phyloP scores from a whole-genome alignment of 2,888 invertebrate species.

The Chaitophorus viminalis region DNA sequence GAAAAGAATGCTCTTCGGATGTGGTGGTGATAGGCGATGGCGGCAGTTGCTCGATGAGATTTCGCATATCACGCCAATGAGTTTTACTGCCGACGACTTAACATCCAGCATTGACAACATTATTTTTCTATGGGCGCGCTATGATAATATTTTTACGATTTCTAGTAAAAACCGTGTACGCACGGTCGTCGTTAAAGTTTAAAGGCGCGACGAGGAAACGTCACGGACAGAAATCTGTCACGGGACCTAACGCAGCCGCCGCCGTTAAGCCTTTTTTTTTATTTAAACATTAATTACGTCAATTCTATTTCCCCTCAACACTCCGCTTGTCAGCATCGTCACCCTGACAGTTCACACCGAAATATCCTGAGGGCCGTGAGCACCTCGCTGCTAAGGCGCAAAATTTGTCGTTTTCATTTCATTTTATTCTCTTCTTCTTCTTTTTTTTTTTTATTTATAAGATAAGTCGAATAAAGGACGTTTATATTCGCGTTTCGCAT shows the following conservation, averaged over 20 bases:
- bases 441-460: background rate
- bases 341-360: background rate
- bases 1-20: no score
- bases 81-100: no score
- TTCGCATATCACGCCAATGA: background rate
- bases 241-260: no score
- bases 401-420: background rate
- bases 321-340: background rate
- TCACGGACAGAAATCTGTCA: conserved; percentile 28
- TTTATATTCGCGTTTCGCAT: background rate
- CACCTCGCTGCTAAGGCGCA: background rate
- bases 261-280: background rate
- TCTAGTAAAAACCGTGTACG: background rate
- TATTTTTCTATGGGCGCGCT: background rate
- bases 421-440: background rate
- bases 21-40: no score
- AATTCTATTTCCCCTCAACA: background rate
- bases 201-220: background rate
- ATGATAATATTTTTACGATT: conserved; percentile 10
- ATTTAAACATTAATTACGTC: conserved; percentile 24
- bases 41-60: background rate
- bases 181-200: background rate
- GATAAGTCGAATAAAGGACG: background rate
- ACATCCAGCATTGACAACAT: background rate
- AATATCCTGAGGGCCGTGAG: background rate